Evolutionary conservation across 1,140 invertebrate genomes (phyloP), one percentile per base, ranked within the genome.

Genomic region (Lordiphosa clarofinis): DNA sequence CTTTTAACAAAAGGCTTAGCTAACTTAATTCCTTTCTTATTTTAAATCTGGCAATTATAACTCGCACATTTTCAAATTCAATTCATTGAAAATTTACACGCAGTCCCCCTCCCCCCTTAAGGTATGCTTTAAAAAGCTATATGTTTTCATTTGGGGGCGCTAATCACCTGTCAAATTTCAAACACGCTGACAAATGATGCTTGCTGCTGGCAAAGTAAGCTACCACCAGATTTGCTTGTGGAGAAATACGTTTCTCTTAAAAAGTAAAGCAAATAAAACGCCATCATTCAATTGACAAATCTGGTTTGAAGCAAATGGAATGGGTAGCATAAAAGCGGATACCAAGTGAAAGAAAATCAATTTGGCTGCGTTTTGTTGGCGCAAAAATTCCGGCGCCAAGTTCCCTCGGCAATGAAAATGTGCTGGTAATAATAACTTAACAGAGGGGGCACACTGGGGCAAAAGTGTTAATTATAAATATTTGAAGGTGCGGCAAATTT

Each of bases 231-330:
- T 31, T 46, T 46, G 21, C 31, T 33, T 11, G 21, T n/a, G 12
- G 31, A 44, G 43, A 11, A 46, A 46, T 46, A 46, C 43, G 13
- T 36, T 39, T 12, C n/a, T 33, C 8, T n/a, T 47, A 49, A 63
- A 48, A 48, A 63, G 71, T 54, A 75, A 75, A 58, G 72, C 68
- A 84, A 82, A 82, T 84, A 84, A 82, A 76, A 73, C 56, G 78
- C 72, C 56, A 78, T 70, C 78, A 84, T 84, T 82, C 64, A 84
- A 82, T 82, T 84, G 78, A 73, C 73, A 84, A 78, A 58, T 63
- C 42, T 28, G 44, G 60, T 1, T 15, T 53, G 58, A 37, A 7
- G 12, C n/a, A 13, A 15, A 6, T 13, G 13, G 11, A 33, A 15
- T 21, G 15, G 5, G 28, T 0, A 19, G 19, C 5, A 33, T 4